A percentile compares a stretch with the other conserved stretches of the same genome.
Evolutionary conservation across 2,888 invertebrate species (phyloP).

Genomic region (Tricholauxania praeusta): DNA sequence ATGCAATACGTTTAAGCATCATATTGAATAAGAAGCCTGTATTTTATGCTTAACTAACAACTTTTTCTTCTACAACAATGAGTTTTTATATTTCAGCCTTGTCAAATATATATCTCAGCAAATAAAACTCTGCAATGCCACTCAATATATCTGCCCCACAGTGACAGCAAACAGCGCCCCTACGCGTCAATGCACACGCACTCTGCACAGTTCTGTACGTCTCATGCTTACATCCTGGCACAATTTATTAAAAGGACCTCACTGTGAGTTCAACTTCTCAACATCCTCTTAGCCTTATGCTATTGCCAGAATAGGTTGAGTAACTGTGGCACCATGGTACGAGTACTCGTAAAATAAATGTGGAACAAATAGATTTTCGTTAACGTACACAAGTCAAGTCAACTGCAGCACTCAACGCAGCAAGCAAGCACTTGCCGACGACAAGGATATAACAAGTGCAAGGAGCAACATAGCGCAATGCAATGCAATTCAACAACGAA

Average conservation of each 20-base stretch:
- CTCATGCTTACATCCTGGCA: neutral
- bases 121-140: neutral
- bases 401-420: constrained; percentile 5
- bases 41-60: no score
- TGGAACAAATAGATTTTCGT: constrained; percentile 27
- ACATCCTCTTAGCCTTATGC: neutral
- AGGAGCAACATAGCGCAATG: constrained; percentile 26
- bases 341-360: constrained; percentile 9
- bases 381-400: constrained; percentile 20
- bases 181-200: constrained; percentile 19
- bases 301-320: no score
- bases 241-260: constrained; percentile 11
- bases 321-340: no score
- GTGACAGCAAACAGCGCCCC: constrained; percentile 20
- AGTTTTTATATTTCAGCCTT: no score
- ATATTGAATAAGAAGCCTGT: no score
- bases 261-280: neutral
- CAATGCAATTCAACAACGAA: no score
- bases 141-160: neutral
- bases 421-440: constrained; percentile 12
- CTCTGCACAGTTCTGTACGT: constrained; percentile 4
- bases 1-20: no score
- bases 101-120: no score
- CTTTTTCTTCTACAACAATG: no score
- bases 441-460: constrained; percentile 1